Conservation (phyloP, 1,140 invertebrate genomes). For the Drosophila nebulosa region DNA sequence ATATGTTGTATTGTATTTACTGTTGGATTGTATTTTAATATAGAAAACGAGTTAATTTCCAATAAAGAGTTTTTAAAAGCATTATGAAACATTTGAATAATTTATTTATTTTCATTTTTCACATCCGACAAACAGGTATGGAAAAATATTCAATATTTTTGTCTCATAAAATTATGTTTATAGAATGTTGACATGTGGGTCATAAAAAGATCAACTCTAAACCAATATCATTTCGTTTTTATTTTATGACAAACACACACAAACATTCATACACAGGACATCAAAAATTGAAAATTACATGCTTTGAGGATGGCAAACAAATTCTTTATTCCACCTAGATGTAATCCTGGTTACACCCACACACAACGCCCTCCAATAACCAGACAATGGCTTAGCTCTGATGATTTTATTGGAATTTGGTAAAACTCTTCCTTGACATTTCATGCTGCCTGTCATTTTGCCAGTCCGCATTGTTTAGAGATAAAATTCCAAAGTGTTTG, state of each 20-base stretch:
- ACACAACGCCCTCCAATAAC: neutral
- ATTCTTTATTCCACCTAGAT: neutral
- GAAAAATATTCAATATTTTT: neutral
- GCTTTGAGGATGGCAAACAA: neutral
- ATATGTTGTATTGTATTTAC: slow-evolving; percentile 77
- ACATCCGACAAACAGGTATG: neutral
- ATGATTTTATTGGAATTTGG: slow-evolving; percentile 57
- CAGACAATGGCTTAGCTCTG: slow-evolving; percentile 12
- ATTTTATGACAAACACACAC: neutral
- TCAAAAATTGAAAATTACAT: neutral
- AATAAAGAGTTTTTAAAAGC: slow-evolving; percentile 73
- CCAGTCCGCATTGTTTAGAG: slow-evolving; percentile 64
- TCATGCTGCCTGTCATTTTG: slow-evolving; percentile 62
- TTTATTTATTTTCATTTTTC: no score
- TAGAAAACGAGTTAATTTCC: slow-evolving; percentile 68
- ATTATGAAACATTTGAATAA: slow-evolving; percentile 32
- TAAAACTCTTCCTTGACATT: slow-evolving; percentile 66
- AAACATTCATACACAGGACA: neutral
- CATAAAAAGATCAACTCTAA: neutral
- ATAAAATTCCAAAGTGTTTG: slow-evolving; percentile 74
- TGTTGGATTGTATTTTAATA: slow-evolving; percentile 79
- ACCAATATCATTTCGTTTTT: neutral
- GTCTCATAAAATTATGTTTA: neutral
- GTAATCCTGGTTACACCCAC: slow-evolving; percentile 1
- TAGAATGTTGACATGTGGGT: neutral